Evolutionary conservation across 2,113 vertebrate species (phyloP), one percentile per base, ranked within the genome.

Genomic region (Balaenoptera acutorostrata): DNA sequence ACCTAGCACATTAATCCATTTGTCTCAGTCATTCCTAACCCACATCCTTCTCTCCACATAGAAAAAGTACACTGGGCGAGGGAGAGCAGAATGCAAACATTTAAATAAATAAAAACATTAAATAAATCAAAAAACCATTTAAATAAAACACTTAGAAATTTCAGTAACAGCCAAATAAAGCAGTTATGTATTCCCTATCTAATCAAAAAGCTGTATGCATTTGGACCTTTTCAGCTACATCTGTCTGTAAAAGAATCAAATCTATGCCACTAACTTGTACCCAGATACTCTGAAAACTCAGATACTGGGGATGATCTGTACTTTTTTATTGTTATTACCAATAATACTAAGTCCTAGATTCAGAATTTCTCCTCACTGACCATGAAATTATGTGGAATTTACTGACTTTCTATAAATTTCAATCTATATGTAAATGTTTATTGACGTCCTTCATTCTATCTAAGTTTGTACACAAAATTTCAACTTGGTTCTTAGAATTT

Each of bases 381-480:
- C 25, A 92, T 33, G 39, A 80, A 89, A 85, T 72, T 55, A 69
- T 21, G 15, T 63, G 33, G 29, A 68, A 68, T 77, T 74, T 61
- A 55, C 10, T 36, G 63, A 82, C 36, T 49, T 74, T 71, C 31
- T 14, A 23, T 33, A 93, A 55, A 59, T 68, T 94, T 88, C 88
- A 78, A 36, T 81, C 17, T 88, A 15, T 31, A 36, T 29, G 13
- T 93, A 84, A 92, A 92, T 83, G 27, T 90, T 93, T 63, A 71
- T 57, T 66, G 6, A 31, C 44, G 36, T 66, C 80, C n/a, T 88
- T 69, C 69, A 90, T 81, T 86, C 85, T 71, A 69, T 39, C 33
- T 68, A 95, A 17, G 36, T 66, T 87, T 83, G 27, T 29, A 92
- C 55, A 55, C 49, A 68, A 90, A 94, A 25, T 93, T 94, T 97